Base-by-base conservation (phyloP, 1,140 invertebrate species). In the Ceratina calcarata region DNA sequence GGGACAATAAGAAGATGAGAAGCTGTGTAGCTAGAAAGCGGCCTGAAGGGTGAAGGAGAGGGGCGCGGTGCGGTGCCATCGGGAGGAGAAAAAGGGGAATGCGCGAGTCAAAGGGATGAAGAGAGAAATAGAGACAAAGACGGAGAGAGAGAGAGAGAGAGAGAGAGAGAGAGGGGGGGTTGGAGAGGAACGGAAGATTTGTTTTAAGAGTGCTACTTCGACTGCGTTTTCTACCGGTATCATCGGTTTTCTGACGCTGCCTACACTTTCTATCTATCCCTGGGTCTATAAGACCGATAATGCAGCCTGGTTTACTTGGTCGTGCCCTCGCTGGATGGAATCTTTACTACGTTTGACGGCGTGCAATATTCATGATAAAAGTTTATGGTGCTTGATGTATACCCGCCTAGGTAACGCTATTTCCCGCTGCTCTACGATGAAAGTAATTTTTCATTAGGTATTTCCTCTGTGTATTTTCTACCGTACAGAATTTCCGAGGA, bases 331-430 rank as follows among this genome's bases (percentile, higher is more conserved):
- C 27, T 71, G 75, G 81, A 62, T 76, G 82, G 76, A 82, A 85
- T 85, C 67, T 62, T 69, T 79, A 75, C 68, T 69, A 69, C 70
- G 32, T 71, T 55, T 72, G 67, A 71, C 49, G 67, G 16, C 22
- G 55, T 87, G 51, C 68, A 80, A 83, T 82, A 87, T 85, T 84
- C 78, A 82, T 32, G 81, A 86, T 61, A 60, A 80, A 82, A 86
- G 67, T 82, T 85, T 57, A 61, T 66, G 45, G 69, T 68, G 58
- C 69, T 8, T 80, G 65, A 57, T 66, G 66, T 57, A 18, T 57
- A 57, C 0, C 2, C 3, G 15, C 3, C 20, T 20, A 13, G 64
- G 15, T 55, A 32, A 64, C 49, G 16, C 16, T 0, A 15, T 69
- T 70, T 32, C 13, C 6, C 15, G 24, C 2, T 32, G 27, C 45